Evolutionary conservation across 92 coral and sea anemone genomes (phyloP).

Genomic region (Zoanthus sansibaricus): DNA sequence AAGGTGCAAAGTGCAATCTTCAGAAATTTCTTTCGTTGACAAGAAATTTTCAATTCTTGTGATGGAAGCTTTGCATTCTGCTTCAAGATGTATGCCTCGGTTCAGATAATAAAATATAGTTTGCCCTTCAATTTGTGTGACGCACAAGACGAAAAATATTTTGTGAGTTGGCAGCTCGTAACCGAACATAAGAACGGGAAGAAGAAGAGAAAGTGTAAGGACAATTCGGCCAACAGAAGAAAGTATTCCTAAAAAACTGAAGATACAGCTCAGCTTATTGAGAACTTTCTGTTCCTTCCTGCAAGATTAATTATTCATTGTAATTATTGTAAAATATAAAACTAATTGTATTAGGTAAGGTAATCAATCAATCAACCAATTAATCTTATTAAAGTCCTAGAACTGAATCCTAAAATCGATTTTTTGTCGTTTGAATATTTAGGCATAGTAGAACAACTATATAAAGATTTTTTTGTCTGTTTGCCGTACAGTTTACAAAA

Average conservation of each 20-base stretch:
- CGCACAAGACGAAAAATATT: background rate
- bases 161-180: background rate
- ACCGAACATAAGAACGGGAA: background rate
- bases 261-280: background rate
- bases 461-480: too few relatives aligned
- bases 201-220: background rate
- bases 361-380: too few relatives aligned
- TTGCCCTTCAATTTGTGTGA: background rate
- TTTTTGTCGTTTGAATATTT: too few relatives aligned
- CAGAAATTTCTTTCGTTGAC: background rate
- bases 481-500: too few relatives aligned
- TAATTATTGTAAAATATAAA: too few relatives aligned
- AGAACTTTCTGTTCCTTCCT: too few relatives aligned
- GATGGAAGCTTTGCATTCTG: constrained; percentile 9
- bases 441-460: too few relatives aligned
- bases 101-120: background rate
- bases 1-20: background rate
- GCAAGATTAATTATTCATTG: too few relatives aligned
- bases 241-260: background rate
- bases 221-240: background rate
- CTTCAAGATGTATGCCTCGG: background rate
- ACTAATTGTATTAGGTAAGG: too few relatives aligned
- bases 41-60: background rate
- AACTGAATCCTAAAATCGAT: too few relatives aligned
- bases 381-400: too few relatives aligned